Percentiles rank a stretch among this genome's conserved stretches.
These are phyloP conservation scores for Trematomus bernacchii DNA, from an alignment of 2,797 vertebrate species.

Conservation along the genomic window DNA sequence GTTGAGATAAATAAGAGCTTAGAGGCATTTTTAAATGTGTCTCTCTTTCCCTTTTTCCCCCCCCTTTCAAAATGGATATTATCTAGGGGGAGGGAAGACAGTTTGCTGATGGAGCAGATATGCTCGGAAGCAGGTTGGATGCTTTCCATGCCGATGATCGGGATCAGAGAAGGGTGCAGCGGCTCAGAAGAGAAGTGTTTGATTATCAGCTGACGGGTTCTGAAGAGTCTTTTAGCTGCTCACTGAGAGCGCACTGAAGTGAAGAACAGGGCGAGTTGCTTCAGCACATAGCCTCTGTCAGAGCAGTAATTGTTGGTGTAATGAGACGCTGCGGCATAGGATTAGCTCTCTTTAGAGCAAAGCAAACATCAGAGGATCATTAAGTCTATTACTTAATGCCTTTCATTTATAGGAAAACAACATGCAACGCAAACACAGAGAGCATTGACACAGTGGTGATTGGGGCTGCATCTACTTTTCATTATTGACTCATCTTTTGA, in stretches of 20 bases:
- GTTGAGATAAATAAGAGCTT: constrained; percentile 59
- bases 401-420: constrained; percentile 23
- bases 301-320: constrained; percentile 54
- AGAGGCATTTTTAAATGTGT: constrained; percentile 55
- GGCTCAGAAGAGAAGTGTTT: constrained; percentile 32
- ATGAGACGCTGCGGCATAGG: constrained; percentile 51
- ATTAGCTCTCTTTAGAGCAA: constrained; percentile 60
- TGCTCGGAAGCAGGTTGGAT: constrained; percentile 33
- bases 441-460: background rate
- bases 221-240: constrained; percentile 34
- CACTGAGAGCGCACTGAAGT: background rate
- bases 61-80: constrained; percentile 47
- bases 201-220: constrained; percentile 55
- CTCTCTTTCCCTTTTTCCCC: constrained; percentile 4
- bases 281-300: constrained; percentile 49
- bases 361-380: constrained; percentile 58
- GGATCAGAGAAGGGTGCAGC: constrained; percentile 45
- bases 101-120: constrained; percentile 72
- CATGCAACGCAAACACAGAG: constrained; percentile 5
- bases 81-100: constrained; percentile 37
- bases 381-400: constrained; percentile 25
- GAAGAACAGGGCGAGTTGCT: constrained; percentile 22
- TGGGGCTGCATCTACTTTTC: background rate
- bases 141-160: constrained; percentile 49
- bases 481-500: background rate